Evolutionary conservation across 2,888 invertebrate species (phyloP).

Genomic region (Cephus runcator): DNA sequence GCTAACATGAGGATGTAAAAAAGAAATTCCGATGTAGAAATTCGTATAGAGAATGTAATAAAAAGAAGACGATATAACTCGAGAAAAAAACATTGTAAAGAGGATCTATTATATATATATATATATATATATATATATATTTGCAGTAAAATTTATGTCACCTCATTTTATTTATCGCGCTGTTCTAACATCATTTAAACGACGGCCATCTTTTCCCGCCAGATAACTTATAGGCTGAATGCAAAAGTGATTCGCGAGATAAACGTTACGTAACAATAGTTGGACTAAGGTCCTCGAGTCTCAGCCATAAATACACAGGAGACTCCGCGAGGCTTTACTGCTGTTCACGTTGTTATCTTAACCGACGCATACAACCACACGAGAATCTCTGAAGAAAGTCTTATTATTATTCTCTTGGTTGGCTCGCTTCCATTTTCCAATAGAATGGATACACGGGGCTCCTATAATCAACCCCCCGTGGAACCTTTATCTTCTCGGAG

Average conservation of each 20-base stretch:
- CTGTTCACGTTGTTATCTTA: slow-evolving; percentile 15
- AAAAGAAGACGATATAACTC: background rate
- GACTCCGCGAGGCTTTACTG: slow-evolving; percentile 16
- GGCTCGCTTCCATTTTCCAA: background rate
- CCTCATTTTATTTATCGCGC: background rate
- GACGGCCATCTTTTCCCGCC: background rate
- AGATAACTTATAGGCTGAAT: background rate
- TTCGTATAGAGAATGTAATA: background rate
- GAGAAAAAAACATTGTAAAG: background rate
- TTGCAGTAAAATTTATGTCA: background rate
- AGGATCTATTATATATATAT: background rate
- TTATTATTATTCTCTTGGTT: background rate
- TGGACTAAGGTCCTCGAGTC: background rate
- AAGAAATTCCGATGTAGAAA: background rate
- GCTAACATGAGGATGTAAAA: background rate
- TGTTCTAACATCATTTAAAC: background rate
- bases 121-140: background rate
- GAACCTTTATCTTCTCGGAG: background rate
- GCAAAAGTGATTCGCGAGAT: background rate
- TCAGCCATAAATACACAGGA: slow-evolving; percentile 16
- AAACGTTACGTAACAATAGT: background rate
- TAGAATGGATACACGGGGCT: background rate
- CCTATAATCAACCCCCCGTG: background rate
- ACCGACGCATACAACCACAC: slow-evolving; percentile 10
- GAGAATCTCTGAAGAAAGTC: background rate